Conservation (phyloP, 2,797 vertebrate genomes). For the Pogonophryne albipinna region DNA sequence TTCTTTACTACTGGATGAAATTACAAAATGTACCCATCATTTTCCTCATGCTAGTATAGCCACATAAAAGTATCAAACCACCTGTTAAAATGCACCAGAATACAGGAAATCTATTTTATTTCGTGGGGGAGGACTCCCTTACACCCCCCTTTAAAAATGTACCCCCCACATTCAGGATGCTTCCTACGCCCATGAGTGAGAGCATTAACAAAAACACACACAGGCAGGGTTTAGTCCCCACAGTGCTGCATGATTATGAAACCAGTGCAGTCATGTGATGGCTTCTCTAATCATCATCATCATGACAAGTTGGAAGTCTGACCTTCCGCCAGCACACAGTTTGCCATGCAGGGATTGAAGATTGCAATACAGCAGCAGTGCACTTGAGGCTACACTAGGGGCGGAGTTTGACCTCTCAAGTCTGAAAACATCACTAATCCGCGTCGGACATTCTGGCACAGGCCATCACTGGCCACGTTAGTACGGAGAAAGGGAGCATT, state of each 20-base stretch:
- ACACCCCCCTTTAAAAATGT: too few species aligned
- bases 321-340: conserved; percentile 78
- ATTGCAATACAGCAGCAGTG: conserved; percentile 74
- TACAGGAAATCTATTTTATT: too few species aligned
- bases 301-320: conserved; percentile 82
- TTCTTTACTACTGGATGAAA: too few species aligned
- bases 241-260: conserved; percentile 81
- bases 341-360: conserved; percentile 70
- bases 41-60: too few species aligned
- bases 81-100: too few species aligned
- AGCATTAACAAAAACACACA: conserved; percentile 7
- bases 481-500: conserved; percentile 17
- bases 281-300: conserved; percentile 80
- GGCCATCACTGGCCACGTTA: conserved; percentile 57
- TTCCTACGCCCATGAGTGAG: too few species aligned
- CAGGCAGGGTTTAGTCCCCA: conserved; percentile 65
- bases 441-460: conserved; percentile 75
- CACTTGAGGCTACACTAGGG: conserved; percentile 78
- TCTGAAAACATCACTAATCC: conserved; percentile 85
- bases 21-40: too few species aligned
- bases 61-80: too few species aligned
- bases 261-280: conserved; percentile 80
- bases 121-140: too few species aligned
- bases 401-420: conserved; percentile 85
- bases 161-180: too few species aligned